Evolutionary conservation across 2,888 invertebrate genomes (phyloP).

Genomic region (Xanthorhoe designata): DNA sequence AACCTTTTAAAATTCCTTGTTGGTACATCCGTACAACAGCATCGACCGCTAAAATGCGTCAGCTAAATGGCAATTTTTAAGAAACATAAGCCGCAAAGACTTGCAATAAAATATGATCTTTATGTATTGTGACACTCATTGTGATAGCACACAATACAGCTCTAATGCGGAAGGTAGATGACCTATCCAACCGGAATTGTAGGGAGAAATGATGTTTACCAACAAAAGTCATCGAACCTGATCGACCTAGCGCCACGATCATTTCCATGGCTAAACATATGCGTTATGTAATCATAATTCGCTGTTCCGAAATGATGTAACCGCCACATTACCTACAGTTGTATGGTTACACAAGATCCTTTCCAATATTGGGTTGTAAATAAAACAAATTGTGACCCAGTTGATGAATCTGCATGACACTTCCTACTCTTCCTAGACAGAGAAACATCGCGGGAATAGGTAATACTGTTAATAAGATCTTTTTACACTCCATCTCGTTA

Average conservation of each 20-base stretch:
- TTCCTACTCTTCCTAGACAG: constrained; percentile 17
- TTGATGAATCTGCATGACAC: constrained; percentile 26
- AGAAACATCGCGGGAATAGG: not conserved
- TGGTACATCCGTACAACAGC: constrained; percentile 10
- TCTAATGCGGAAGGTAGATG: constrained; percentile 20
- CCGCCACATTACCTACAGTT: constrained; percentile 17
- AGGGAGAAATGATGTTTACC: constrained; percentile 34
- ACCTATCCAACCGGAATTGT: constrained; percentile 17
- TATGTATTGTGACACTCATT: constrained; percentile 18
- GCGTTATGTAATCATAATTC: constrained; percentile 23
- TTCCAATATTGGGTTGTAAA: constrained; percentile 38
- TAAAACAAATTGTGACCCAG: constrained; percentile 38
- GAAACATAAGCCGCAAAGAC: constrained; percentile 10
- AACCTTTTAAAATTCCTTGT: constrained; percentile 17
- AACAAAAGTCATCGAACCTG: constrained; percentile 42
- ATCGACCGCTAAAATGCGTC: constrained; percentile 1
- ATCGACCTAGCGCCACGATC: constrained; percentile 34
- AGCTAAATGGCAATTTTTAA: not conserved
- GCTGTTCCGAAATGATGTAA: constrained; percentile 31
- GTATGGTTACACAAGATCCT: constrained; percentile 41
- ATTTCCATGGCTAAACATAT: constrained; percentile 14
- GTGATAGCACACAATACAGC: constrained; percentile 16
- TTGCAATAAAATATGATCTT: constrained; percentile 21
- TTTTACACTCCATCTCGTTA: no score
- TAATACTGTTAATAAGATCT: not conserved